Evolutionary conservation across 2,888 invertebrate species (phyloP).

Genomic region (Galeopsomyia nigrocyanea): DNA sequence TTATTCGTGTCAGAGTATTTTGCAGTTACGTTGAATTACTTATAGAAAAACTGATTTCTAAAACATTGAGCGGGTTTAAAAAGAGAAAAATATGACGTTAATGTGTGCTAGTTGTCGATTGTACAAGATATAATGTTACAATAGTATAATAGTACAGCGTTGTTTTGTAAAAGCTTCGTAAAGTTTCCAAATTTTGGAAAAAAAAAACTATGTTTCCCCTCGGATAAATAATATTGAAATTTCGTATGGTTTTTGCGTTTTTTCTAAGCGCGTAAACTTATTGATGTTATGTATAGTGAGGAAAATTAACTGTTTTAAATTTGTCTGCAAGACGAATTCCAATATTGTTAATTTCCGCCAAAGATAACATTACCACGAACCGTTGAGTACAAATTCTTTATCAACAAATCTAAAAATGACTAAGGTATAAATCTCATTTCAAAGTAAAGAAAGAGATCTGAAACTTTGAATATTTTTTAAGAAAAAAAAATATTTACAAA

Average conservation of each 20-base stretch:
- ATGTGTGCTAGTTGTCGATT: no score
- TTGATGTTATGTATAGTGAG: no score
- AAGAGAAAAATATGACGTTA: constrained; percentile 17
- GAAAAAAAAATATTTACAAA: no score
- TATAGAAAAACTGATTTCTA: neutral
- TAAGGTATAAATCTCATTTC: constrained; percentile 13
- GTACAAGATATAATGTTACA: neutral
- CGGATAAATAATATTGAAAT: constrained; percentile 28
- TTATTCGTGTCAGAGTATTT: no score
- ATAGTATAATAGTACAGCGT: constrained; percentile 9
- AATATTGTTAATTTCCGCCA: no score
- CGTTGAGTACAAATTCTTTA: constrained; percentile 33
- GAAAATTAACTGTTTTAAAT: neutral
- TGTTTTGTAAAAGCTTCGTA: constrained; percentile 20
- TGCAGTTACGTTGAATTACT: no score
- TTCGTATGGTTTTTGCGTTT: neutral
- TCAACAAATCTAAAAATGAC: constrained; percentile 9
- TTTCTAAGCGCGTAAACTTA: neutral
- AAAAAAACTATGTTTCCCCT: neutral
- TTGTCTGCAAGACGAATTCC: no score
- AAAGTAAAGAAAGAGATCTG: neutral
- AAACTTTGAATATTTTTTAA: no score
- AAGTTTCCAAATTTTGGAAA: neutral
- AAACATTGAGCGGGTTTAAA: constrained; percentile 9
- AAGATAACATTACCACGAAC: no score